A percentile compares a stretch with the other conserved stretches of the same genome.
Conservation (phyloP, 2,888 invertebrate species). For the Lamproptera curius region DNA sequence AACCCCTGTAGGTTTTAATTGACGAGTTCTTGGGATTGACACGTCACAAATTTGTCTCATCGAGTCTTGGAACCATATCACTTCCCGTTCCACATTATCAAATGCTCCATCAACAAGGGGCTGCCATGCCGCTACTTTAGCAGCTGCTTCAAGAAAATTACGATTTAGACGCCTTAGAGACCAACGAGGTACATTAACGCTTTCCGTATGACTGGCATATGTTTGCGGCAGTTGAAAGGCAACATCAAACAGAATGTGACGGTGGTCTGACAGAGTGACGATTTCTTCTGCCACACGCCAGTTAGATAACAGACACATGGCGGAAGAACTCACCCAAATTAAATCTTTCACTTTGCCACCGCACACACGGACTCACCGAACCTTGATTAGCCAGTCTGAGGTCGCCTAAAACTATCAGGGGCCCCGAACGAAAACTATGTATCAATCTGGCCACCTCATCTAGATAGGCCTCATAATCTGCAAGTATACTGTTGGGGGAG, state of each 20-base stretch:
- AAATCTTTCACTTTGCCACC: slow-evolving; percentile 26
- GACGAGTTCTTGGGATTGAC: slow-evolving; percentile 15
- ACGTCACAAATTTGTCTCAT: slow-evolving; percentile 22
- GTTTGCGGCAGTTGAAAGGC: background rate
- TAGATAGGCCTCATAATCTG: too few species aligned
- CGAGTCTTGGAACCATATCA: slow-evolving; percentile 7
- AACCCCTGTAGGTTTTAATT: background rate
- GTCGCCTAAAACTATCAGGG: too few species aligned
- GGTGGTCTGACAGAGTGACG: slow-evolving; percentile 14
- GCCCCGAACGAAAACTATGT: too few species aligned
- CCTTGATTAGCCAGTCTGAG: slow-evolving; percentile 20
- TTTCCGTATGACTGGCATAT: too few species aligned
- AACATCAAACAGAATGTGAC: slow-evolving; percentile 11
- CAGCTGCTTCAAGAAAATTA: slow-evolving; percentile 5
- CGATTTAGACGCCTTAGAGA: slow-evolving; percentile 16
- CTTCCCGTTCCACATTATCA: slow-evolving; percentile 9
- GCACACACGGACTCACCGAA: slow-evolving; percentile 25
- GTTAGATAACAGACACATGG: background rate
- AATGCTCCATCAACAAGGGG: background rate
- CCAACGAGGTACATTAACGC: slow-evolving; percentile 7
- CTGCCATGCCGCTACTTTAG: background rate
- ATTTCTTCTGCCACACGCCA: slow-evolving; percentile 1
- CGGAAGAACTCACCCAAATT: background rate
- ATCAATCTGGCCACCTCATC: too few species aligned
- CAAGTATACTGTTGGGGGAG: too few species aligned